phyloP scores from a whole-genome alignment of 1,140 invertebrate genomes.

The Tigriopus japonicus region DNA sequence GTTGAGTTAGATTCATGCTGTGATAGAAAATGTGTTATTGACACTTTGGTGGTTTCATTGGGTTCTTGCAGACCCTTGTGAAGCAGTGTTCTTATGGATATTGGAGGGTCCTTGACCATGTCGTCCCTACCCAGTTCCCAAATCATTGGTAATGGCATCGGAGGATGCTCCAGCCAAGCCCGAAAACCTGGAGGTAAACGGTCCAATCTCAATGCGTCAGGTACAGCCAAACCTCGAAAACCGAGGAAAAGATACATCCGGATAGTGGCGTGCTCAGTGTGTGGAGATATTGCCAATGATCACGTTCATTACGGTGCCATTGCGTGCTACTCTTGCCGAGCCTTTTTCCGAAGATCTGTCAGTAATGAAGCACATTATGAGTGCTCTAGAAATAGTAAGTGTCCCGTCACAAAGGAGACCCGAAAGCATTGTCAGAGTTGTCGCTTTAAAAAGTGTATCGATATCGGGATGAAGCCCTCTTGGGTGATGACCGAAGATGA shows the following conservation, averaged over 20 bases:
- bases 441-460: constrained; percentile 25
- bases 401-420: constrained; percentile 24
- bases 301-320: constrained; percentile 26
- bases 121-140: too few relatives aligned
- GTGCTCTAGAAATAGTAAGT: constrained; percentile 23
- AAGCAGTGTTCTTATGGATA: too few relatives aligned
- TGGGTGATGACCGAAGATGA: constrained; percentile 30
- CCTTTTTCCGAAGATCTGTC: constrained; percentile 26
- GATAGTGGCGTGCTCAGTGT: constrained; percentile 25
- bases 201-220: too few relatives aligned
- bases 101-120: too few relatives aligned
- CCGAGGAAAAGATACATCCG: constrained; percentile 1
- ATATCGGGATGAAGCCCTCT: constrained; percentile 28
- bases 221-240: background rate
- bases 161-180: too few relatives aligned
- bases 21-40: too few relatives aligned
- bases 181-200: too few relatives aligned
- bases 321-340: constrained; percentile 27
- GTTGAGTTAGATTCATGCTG: too few relatives aligned
- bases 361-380: constrained; percentile 22
- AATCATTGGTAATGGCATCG: too few relatives aligned
- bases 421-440: constrained; percentile 25
- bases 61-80: too few relatives aligned
- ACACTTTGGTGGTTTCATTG: too few relatives aligned
- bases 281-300: constrained; percentile 26